A percentile compares a stretch with the other conserved stretches of the same genome.
phyloP scores from a whole-genome alignment of 2,888 invertebrate genomes.

The Colostygia pectinataria region DNA sequence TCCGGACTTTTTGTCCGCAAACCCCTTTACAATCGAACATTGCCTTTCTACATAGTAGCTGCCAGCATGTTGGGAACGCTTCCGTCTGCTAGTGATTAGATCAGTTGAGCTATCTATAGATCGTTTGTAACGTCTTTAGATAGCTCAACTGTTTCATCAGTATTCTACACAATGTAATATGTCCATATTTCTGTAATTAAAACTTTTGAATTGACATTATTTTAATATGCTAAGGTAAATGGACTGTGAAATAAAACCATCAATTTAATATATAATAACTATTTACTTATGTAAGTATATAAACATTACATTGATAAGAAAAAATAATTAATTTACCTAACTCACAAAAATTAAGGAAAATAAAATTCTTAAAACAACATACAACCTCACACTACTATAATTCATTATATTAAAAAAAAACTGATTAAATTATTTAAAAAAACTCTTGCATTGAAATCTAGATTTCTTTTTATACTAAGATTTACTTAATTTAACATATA shows the following conservation, averaged over 20 bases:
- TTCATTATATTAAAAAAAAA: constrained; percentile 46
- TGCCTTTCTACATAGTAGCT: too few relatives aligned
- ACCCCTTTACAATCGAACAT: too few relatives aligned
- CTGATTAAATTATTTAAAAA: constrained; percentile 54
- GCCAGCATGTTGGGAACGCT: too few relatives aligned
- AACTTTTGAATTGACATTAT: too few relatives aligned
- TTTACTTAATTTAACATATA: constrained; percentile 50
- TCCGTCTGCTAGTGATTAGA: too few relatives aligned
- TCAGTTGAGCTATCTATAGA: too few relatives aligned
- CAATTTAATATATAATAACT: constrained; percentile 80
- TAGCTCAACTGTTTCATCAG: too few relatives aligned
- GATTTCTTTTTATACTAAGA: constrained; percentile 51
- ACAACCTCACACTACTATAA: constrained; percentile 78
- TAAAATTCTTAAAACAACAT: constrained; percentile 63
- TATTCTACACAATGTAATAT: too few relatives aligned
- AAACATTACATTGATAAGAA: constrained; percentile 81
- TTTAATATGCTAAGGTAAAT: not conserved
- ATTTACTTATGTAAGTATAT: constrained; percentile 83
- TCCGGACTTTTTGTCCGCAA: too few relatives aligned
- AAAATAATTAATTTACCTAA: constrained; percentile 79
- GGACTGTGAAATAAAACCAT: constrained; percentile 62
- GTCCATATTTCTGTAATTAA: too few relatives aligned
- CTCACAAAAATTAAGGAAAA: constrained; percentile 63
- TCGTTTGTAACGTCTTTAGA: too few relatives aligned
- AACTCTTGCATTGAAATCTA: constrained; percentile 38